Base-by-base conservation (phyloP, 1,140 invertebrate species). In the Palaemon carinicauda region DNA sequence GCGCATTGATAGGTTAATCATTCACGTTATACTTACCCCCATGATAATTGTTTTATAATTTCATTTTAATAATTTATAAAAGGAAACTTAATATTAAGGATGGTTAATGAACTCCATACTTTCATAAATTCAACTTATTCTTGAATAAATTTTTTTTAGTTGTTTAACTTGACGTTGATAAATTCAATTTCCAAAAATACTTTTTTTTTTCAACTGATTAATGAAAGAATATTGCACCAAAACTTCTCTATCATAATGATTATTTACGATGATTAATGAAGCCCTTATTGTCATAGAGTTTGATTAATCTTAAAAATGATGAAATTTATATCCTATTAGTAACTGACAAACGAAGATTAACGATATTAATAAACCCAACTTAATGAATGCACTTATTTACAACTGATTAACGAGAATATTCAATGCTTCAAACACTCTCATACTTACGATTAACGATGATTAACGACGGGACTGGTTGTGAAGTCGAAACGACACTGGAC, bases 401-500 rank as follows among this genome's bases (percentile, higher is more conserved):
- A 24, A 60, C 5, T 5, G 56, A 5, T 60, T 60, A 60, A 27
- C 3, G 24, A 60, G 17, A 5, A 60, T 60, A 4, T 14, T 24
- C n/a, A 5, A 21, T 5, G 19, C 0, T 0, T 21, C 19, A n/a
- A 0, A 4, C 15, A 69, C 21, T 1, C 21, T n/a, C 60, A 24
- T 24, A 85, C 82, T 85, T 41, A 85, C 82, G 82, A 3, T 78
- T 31, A 5, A 85, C 82, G 17, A 85, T 53, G 41, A 85, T 29
- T 0, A 56, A 69, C 19, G 82, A 51, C 53, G 82, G 27, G 33
- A 69, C 50, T 3, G 74, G 74, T 10, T 74, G 41, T 1, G 56
- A n/a, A 1, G 56, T 9, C 31, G 73, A 56, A 1, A 85, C 82
- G 9, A 12, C 41, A 74, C 56, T 85, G 19, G 33, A 78, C n/a